These are phyloP conservation scores for Sula dactylatra DNA, from an alignment of 2,113 vertebrate species.

Conservation along the genomic window DNA sequence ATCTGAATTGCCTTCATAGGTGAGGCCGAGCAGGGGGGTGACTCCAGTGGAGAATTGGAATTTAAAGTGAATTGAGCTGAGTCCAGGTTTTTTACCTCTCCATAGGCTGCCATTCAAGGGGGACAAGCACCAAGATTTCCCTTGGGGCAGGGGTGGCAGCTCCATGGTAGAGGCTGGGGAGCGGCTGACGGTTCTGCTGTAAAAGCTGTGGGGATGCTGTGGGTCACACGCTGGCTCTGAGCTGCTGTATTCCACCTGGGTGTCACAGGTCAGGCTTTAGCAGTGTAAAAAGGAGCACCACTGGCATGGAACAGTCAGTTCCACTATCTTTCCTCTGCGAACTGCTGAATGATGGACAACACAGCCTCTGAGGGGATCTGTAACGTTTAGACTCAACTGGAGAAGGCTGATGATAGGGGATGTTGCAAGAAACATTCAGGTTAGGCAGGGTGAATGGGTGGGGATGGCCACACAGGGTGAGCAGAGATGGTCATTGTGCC, in stretches of 20 bases:
- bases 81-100: neutral
- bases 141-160: neutral
- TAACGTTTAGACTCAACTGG: neutral
- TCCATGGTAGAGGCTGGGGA: neutral
- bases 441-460: neutral
- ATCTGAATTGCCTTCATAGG: neutral
- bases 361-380: neutral
- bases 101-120: neutral
- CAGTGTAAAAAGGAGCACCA: neutral
- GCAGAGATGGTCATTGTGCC: neutral
- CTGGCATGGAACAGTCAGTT: neutral
- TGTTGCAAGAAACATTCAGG: neutral
- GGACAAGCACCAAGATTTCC: neutral
- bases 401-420: neutral
- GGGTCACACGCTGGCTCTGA: neutral
- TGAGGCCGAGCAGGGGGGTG: neutral
- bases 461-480: neutral
- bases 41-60: neutral
- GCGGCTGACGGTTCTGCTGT: neutral
- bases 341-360: accelerated
- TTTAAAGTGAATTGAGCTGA: neutral
- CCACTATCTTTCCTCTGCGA: neutral
- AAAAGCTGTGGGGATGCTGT: neutral
- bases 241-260: neutral
- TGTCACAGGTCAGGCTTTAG: neutral